These are phyloP conservation scores for Teleogryllus oceanicus DNA, from an alignment of 2,888 invertebrate species.

Conservation along the genomic window DNA sequence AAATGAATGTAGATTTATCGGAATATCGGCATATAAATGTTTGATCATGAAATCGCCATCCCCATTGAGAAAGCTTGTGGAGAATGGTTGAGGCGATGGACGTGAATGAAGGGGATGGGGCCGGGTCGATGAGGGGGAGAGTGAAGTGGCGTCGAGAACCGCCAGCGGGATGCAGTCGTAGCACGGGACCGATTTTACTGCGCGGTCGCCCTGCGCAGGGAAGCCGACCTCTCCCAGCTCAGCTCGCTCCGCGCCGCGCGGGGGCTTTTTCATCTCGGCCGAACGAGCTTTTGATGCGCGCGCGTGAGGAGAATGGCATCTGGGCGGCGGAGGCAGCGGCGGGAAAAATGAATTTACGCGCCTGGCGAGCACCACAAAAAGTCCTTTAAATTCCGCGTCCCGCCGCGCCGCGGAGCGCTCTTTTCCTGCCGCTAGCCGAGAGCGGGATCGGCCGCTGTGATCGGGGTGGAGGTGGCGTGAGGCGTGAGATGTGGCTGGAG, in stretches of 20 bases:
- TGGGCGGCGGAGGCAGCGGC: neutral
- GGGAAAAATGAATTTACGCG: neutral
- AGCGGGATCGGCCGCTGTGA: no score
- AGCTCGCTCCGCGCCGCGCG: neutral
- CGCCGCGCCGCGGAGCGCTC: no score
- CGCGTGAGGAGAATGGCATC: neutral
- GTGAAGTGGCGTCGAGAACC: neutral
- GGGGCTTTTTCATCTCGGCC: conserved; percentile 18
- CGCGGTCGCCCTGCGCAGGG: neutral
- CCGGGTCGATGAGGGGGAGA: no score
- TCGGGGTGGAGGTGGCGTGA: no score
- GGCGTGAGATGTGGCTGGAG: no score
- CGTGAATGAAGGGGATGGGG: no score
- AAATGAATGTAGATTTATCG: no score
- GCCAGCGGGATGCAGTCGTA: neutral
- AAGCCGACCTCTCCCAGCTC: neutral
- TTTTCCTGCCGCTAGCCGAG: no score
- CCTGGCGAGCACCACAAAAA: neutral
- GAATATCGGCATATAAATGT: no score
- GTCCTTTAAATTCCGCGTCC: neutral
- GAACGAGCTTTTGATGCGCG: conserved; percentile 1
- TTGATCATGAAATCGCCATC: no score
- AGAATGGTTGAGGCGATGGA: no score
- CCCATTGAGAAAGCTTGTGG: no score
- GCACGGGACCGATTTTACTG: neutral